Base-by-base conservation (phyloP, 2,113 vertebrate genomes). In the Pterophyllum scalare region DNA sequence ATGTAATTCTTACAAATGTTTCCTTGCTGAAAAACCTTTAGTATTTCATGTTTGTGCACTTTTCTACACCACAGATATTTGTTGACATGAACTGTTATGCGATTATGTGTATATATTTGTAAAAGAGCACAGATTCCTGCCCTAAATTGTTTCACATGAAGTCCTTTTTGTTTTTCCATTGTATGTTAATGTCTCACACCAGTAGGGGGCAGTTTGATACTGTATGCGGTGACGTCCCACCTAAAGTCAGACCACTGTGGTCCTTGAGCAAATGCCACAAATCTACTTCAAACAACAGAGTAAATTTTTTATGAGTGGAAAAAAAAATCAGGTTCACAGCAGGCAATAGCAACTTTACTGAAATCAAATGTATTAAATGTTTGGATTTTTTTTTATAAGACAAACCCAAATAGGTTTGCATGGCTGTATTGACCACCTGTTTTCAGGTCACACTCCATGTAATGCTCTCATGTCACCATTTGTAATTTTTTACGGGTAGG, bases 131-230 rank as follows among this genome's bases (percentile, higher is more conserved):
- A 26, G 13, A 67, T 67, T 67, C 6, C 14, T 19, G 1, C 43
- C 46, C 52, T 70, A 52, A 28, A 70, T 70, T 52, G 17, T 24
- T 70, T 70, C 49, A 46, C 59, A 17, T 12, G 61, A 79, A 43
- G 1, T 2, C 3, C 22, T 26, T 76, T 43, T 35, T 28, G 28
- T 15, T 28, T 15, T 61, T 57, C 43, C 2, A 2, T 26, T 1
- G 33, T 84, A 83, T 81, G 79, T 7, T 81, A 17, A 3, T 3
- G 5, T 31, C 11, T 62, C 2, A 87, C 31, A 56, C 89, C 93
- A 92, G 80, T 83, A 91, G 92, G 75, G 91, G 92, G 91, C 93
- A 93, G 43, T 57, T 78, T 78, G 35, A 20, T 4, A 31, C 46
- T 52, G 67, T 54, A 5, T 60, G 49, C n/a, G 40, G 10, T 6